These are phyloP conservation scores for Noctua janthina DNA, from an alignment of 2,888 invertebrate genomes.

Conservation along the genomic window DNA sequence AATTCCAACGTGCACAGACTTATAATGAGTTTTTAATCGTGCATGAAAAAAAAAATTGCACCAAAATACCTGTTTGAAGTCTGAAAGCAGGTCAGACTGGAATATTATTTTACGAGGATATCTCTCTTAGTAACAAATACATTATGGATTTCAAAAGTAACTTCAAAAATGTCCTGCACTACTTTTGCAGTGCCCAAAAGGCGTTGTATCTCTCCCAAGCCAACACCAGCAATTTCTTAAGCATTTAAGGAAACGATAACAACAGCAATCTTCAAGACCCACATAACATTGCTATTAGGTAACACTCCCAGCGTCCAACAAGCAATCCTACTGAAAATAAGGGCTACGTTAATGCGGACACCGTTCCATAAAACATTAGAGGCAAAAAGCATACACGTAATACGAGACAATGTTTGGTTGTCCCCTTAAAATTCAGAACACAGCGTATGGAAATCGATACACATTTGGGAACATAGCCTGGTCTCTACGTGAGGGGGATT, in stretches of 20 bases:
- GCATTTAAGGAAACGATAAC: not conserved
- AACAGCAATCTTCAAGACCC: conserved; percentile 16
- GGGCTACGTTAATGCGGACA: conserved; percentile 25
- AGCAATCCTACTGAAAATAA: conserved; percentile 33
- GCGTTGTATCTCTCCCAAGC: not conserved
- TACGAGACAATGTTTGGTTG: conserved; percentile 52
- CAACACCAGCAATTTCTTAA: not conserved
- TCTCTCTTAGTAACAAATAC: no score
- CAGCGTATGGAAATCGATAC: conserved; percentile 71
- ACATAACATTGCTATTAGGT: conserved; percentile 16
- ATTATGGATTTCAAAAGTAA: no score
- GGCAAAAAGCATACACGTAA: conserved; percentile 56
- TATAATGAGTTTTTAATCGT: no score
- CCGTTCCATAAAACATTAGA: conserved; percentile 53
- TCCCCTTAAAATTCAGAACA: conserved; percentile 68
- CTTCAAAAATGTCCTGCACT: no score
- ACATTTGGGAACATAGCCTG: conserved; percentile 72
- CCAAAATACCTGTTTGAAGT: no score
- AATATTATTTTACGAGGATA: no score
- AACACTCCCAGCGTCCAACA: conserved; percentile 5
- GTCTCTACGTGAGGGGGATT: conserved; percentile 67
- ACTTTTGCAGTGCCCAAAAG: no score
- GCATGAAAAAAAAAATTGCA: no score
- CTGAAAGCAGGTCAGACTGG: no score
- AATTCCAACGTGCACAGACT: no score